Evolutionary conservation across 2,113 vertebrate genomes (phyloP), one percentile per base, ranked within the genome.

Genomic region (Dendrocopos noguchii): DNA sequence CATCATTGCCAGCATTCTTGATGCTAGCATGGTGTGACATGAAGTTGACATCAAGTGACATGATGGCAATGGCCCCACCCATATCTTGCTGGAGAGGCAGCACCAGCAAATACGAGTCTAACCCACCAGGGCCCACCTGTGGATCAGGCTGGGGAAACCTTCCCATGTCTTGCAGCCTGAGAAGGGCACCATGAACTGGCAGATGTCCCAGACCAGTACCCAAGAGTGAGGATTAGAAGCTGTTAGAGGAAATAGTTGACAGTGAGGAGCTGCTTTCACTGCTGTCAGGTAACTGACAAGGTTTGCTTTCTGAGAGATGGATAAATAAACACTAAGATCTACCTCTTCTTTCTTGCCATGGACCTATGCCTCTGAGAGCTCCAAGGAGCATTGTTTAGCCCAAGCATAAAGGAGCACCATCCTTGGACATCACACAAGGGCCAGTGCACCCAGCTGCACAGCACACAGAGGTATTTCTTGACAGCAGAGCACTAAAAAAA

Each of bases 31-130:
- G 4, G 42, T 15, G 67, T 77, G 94, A 91, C 87, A 71, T 2
- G n/a, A 74, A 92, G 90, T 64, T 74, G 39, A 84, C 57, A 47
- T 1, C 3, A 59, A 28, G 68, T 46, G 44, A 64, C 65, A 7
- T 0, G 33, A 47, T 71, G 66, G 80, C 81, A 50, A 1, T 0
- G 20, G 66, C 68, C 82, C 65, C 0, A 0, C 15, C 16, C 1
- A 0, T 71, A 12, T 36, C 72, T 61, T 31, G 53, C 68, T 60
- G 3, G 79, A 21, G 71, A 55, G 56, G 52, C 57, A 83, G 17
- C 78, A 33, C 6, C 78, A 66, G 53, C 72, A 66, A 63, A 64
- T 24, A 3, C 1, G 0, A n/a, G 53, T 47, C 33, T 59, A 0
- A 0, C 14, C 7, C 15, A 7, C 31, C 33, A 22, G 3, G 21